Base-by-base conservation (phyloP, 2,888 invertebrate species). In the Epinotia ramella region DNA sequence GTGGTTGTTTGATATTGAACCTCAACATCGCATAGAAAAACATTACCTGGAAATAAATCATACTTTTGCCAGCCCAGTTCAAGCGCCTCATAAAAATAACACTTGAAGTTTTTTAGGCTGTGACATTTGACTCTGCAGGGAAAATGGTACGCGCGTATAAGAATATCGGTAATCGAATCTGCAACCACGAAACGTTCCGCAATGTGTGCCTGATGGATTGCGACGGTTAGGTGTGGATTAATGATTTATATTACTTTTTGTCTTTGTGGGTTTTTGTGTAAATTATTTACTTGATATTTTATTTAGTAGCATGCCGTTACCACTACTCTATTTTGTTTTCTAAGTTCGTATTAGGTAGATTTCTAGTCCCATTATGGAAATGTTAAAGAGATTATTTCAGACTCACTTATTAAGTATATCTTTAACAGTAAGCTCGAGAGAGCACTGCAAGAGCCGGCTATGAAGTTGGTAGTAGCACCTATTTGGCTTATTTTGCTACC, bases 1-100 rank as follows among this genome's bases (percentile, higher is more conserved):
- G 82, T 83, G 82, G 81, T 80, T 81, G 84, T 83, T 81, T 84
- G 67, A 77, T 85, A 87, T 87, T 82, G 83, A 83, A 80, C 79
- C 79, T 82, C 79, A 65, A 80, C 74, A 83, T 79, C 80, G 72
- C 78, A 80, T 70, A 78, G 33, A 59, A 24, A 65, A 63, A 13
- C 60, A 80, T 82, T 80, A 87, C 83, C 68, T 68, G 68, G 18
- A 56, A 20, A 44, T 40, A 68, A 62, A 33, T 33, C 9, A 9
- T 33, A 33, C 3, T 7, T 24, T 16, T 33, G 2, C 28, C 62
- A 7, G n/a, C 33, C 62, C 16, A 16, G 9, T 28, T n/a, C 9
- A 16, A 28, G 59, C 28, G 44, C n/a, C 33, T 44, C n/a, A 3
- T 40, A 40, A 63, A 63, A 44, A 63, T 40, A 63, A 53, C 11